phyloP scores from a whole-genome alignment of 2,797 vertebrate genomes.

The Antennarius maculatus region DNA sequence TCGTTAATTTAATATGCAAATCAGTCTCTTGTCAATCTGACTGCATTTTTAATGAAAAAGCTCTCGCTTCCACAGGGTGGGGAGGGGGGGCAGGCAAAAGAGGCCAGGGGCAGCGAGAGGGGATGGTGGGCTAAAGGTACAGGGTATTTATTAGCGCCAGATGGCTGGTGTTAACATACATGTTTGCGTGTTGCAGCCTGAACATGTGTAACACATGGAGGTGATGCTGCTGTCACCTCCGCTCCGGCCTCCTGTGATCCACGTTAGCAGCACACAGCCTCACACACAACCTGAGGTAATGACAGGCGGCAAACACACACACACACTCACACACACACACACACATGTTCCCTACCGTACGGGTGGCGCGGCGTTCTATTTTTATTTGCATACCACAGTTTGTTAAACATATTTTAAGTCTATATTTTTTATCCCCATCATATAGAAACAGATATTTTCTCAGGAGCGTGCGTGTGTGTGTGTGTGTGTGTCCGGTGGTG shows the following conservation, averaged over 20 bases:
- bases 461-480: too few species aligned
- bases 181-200: slow-evolving; percentile 5
- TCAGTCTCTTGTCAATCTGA: slow-evolving; percentile 78
- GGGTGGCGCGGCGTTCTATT: slow-evolving; percentile 53
- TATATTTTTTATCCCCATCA: too few species aligned
- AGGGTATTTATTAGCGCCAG: slow-evolving; percentile 11
- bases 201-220: slow-evolving; percentile 38
- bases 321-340: slow-evolving; percentile 42
- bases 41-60: slow-evolving; percentile 76
- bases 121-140: slow-evolving; percentile 26
- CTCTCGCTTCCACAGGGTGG: slow-evolving; percentile 53
- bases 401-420: too few species aligned
- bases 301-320: slow-evolving; percentile 45
- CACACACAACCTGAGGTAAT: slow-evolving; percentile 30
- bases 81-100: slow-evolving; percentile 27
- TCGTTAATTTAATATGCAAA: slow-evolving; percentile 85
- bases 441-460: too few species aligned
- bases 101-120: slow-evolving; percentile 28
- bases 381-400: too few species aligned
- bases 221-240: slow-evolving; percentile 22
- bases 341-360: slow-evolving; percentile 27
- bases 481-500: too few species aligned
- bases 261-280: slow-evolving; percentile 29
- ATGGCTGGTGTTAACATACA: slow-evolving; percentile 14
- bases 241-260: slow-evolving; percentile 33